These are phyloP conservation scores for Drosophila sturtevanti DNA, from an alignment of 1,140 invertebrate species.

Conservation along the genomic window DNA sequence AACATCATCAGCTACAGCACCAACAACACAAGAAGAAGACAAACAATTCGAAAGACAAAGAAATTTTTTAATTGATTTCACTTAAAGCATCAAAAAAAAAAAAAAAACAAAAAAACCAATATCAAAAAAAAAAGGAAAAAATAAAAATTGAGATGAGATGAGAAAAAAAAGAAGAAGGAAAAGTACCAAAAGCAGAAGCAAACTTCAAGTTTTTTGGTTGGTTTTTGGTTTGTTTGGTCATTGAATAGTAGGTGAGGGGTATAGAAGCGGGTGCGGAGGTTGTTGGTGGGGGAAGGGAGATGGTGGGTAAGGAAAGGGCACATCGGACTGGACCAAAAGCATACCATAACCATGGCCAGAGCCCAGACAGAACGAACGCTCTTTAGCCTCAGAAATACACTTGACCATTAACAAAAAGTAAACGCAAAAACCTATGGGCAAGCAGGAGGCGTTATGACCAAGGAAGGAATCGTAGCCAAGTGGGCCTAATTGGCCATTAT, in stretches of 20 bases:
- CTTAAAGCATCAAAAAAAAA: constrained; percentile 68
- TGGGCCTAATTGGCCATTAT: constrained; percentile 75
- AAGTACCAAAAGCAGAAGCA: constrained; percentile 43
- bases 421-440: constrained; percentile 17
- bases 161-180: constrained; percentile 37
- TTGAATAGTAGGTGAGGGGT: background rate
- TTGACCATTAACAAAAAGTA: constrained; percentile 65
- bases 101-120: too few relatives aligned
- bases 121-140: constrained; percentile 26
- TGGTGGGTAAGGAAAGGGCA: constrained; percentile 43
- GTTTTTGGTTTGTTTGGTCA: constrained; percentile 38
- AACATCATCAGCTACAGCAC: constrained; percentile 13
- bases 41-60: constrained; percentile 75
- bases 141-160: background rate
- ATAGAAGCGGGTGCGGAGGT: too few relatives aligned
- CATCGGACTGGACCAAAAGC: background rate
- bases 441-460: constrained; percentile 20
- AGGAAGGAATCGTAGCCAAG: constrained; percentile 35
- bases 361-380: constrained; percentile 33
- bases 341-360: constrained; percentile 16
- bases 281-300: background rate
- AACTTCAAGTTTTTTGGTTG: constrained; percentile 46
- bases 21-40: constrained; percentile 47
- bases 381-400: constrained; percentile 40
- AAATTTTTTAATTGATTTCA: constrained; percentile 81